These are phyloP conservation scores for Xiphophorus birchmanni DNA, from an alignment of 2,797 vertebrate species.

Conservation along the genomic window DNA sequence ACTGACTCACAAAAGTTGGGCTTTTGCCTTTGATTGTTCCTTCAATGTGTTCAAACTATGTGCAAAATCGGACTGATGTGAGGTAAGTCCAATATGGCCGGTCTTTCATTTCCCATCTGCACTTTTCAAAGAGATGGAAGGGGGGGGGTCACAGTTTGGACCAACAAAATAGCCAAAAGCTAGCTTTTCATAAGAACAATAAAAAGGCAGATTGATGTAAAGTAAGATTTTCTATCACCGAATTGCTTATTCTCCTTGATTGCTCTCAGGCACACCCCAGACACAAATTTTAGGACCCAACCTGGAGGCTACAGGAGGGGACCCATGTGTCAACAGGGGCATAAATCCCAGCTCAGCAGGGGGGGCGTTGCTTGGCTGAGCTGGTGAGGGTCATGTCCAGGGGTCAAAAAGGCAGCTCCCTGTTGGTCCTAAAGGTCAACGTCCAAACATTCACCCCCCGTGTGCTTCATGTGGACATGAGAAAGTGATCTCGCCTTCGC, in stretches of 20 bases:
- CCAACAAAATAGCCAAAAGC: background rate
- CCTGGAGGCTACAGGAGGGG: constrained; percentile 18
- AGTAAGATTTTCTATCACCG: constrained; percentile 2
- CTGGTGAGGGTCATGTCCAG: constrained; percentile 44
- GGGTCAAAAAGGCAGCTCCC: constrained; percentile 43
- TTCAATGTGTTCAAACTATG: background rate
- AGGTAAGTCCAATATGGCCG: background rate
- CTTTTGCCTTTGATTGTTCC: background rate
- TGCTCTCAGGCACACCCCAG: constrained; percentile 6
- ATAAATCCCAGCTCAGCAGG: constrained; percentile 51
- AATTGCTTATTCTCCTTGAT: constrained; percentile 9
- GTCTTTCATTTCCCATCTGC: background rate
- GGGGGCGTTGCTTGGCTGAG: constrained; percentile 3
- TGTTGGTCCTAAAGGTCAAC: constrained; percentile 54
- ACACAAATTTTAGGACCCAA: constrained; percentile 8
- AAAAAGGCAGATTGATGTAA: background rate
- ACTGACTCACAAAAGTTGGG: background rate
- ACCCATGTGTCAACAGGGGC: constrained; percentile 33
- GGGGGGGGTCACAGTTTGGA: background rate
- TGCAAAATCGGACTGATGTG: background rate
- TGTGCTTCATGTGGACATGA: constrained; percentile 36
- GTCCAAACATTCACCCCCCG: constrained; percentile 22
- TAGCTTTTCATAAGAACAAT: background rate
- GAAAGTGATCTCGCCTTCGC: background rate
- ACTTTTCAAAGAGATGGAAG: background rate